A percentile compares a stretch with the other conserved stretches of the same genome.
Conservation (phyloP, 2,113 vertebrate genomes). For the Ramphastos sulfuratus region DNA sequence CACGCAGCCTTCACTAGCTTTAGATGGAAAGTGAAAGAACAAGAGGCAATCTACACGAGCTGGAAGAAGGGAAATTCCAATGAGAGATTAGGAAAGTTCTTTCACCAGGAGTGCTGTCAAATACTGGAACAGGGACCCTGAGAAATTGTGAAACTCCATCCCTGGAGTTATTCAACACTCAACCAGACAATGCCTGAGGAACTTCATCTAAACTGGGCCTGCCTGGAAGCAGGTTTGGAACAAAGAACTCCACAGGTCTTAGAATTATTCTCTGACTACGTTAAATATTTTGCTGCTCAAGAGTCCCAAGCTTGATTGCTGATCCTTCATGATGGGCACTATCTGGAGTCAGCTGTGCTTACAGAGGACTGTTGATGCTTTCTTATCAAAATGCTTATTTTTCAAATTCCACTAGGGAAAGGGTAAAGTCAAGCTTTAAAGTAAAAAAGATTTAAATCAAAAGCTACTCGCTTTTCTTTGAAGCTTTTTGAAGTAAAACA, state of each 20-base stretch:
- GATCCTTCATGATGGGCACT: background rate
- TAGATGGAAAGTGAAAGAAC: background rate
- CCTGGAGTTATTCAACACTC: background rate
- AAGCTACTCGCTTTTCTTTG: background rate
- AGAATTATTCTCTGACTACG: background rate
- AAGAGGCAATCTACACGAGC: background rate
- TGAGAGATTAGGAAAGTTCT: background rate
- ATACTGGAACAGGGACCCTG: background rate
- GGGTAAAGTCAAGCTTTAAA: background rate
- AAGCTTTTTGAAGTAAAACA: background rate
- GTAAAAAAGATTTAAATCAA: background rate
- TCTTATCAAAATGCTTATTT: background rate
- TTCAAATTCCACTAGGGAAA: background rate
- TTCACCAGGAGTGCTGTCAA: background rate
- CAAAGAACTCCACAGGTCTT: background rate
- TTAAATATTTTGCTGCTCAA: background rate
- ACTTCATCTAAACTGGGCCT: background rate
- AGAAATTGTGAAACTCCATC: slow-evolving; percentile 23
- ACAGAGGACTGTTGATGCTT: background rate
- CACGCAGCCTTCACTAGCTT: background rate
- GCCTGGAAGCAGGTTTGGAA: background rate
- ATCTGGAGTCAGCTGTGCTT: background rate
- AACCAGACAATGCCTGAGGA: background rate
- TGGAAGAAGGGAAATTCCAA: slow-evolving; percentile 21
- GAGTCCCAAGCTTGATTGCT: background rate